Conservation (phyloP, 2,888 invertebrate genomes). For the Rhagium mordax region DNA sequence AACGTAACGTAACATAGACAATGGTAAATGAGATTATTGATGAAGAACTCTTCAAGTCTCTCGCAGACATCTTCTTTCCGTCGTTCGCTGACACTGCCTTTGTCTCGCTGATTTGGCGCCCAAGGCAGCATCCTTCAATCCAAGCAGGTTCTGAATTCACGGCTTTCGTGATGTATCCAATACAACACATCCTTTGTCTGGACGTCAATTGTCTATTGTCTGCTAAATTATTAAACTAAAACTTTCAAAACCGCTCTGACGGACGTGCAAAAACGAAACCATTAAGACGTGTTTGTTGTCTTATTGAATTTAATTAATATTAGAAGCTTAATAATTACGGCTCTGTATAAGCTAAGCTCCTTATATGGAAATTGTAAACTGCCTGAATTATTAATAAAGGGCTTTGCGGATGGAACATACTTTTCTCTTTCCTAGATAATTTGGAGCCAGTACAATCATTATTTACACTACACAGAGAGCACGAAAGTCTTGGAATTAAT, state of each 20-base stretch:
- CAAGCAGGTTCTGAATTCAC: slow-evolving; percentile 40
- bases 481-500: too few relatives aligned
- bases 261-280: slow-evolving; percentile 41
- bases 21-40: slow-evolving; percentile 63
- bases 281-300: slow-evolving; percentile 41
- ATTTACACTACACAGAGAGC: too few relatives aligned
- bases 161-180: slow-evolving; percentile 42
- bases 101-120: slow-evolving; percentile 60
- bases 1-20: slow-evolving; percentile 56
- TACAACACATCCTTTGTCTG: slow-evolving; percentile 47
- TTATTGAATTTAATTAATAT: slow-evolving; percentile 50
- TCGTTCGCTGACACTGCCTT: slow-evolving; percentile 57
- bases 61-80: slow-evolving; percentile 62
- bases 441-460: too few relatives aligned
- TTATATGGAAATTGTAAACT: neutral
- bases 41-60: slow-evolving; percentile 63
- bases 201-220: slow-evolving; percentile 48
- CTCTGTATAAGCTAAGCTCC: slow-evolving; percentile 33
- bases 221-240: slow-evolving; percentile 47
- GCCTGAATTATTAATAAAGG: neutral
- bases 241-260: slow-evolving; percentile 33
- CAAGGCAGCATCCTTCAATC: slow-evolving; percentile 54
- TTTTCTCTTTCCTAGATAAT: neutral
- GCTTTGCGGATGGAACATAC: neutral
- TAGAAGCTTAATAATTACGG: slow-evolving; percentile 34